A percentile compares a stretch with the other conserved stretches of the same genome.
phyloP scores from a whole-genome alignment of 2,113 vertebrate species.

The Trogon melanurus region DNA sequence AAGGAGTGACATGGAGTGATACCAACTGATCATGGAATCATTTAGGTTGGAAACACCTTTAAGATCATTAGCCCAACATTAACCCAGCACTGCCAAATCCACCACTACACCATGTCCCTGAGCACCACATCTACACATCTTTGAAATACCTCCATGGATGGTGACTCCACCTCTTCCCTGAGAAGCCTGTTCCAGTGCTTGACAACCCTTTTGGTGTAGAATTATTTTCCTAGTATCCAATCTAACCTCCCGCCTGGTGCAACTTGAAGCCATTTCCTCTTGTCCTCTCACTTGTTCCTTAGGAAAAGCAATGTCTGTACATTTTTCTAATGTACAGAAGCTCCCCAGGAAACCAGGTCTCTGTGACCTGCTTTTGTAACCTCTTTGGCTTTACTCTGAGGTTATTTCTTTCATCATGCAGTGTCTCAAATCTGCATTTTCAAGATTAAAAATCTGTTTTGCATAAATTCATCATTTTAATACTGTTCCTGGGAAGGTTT shows the following conservation, averaged over 20 bases:
- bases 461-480: not conserved
- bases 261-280: not conserved
- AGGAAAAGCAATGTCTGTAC: not conserved
- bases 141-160: not conserved
- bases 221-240: not conserved
- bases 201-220: not conserved
- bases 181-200: not conserved
- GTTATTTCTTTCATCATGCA: not conserved
- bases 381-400: not conserved
- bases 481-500: not conserved
- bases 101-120: not conserved
- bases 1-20: not conserved
- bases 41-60: not conserved
- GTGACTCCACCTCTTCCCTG: not conserved
- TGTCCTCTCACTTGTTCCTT: not conserved
- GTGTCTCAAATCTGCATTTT: not conserved
- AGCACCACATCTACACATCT: rapidly evolving
- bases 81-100: not conserved
- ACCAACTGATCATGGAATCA: not conserved
- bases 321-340: not conserved
- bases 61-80: not conserved
- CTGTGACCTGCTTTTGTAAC: not conserved
- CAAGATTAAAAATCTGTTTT: slow-evolving; percentile 28
- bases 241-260: not conserved
- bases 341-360: not conserved